Conservation (phyloP, 1,140 invertebrate genomes). For the Temnothorax longispinosus region DNA sequence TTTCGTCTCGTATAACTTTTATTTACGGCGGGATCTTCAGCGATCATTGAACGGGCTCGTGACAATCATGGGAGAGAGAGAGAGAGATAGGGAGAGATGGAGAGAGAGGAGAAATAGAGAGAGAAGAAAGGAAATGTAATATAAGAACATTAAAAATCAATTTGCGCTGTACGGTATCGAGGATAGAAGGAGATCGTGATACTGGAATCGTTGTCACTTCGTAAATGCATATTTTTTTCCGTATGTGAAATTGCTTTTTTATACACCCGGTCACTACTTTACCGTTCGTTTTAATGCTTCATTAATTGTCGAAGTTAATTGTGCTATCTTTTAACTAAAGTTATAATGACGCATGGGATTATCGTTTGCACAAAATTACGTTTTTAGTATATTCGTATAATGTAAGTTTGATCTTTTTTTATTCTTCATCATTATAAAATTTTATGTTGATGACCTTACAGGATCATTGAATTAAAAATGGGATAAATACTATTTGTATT, state of each 20-base stretch:
- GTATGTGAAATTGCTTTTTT: slow-evolving; percentile 24
- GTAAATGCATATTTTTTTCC: slow-evolving; percentile 26
- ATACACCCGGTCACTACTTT: neutral
- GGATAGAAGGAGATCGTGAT: neutral
- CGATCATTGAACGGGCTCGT: slow-evolving; percentile 62
- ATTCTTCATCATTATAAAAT: neutral
- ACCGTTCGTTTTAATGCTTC: slow-evolving; percentile 52
- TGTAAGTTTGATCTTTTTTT: neutral
- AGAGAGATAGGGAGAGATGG: neutral
- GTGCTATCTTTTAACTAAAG: slow-evolving; percentile 33
- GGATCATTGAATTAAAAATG: neutral
- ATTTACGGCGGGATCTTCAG: slow-evolving; percentile 54
- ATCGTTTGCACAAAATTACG: slow-evolving; percentile 4
- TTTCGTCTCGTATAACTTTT: slow-evolving; percentile 66
- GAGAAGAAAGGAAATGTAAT: neutral
- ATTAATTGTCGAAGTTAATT: slow-evolving; percentile 43
- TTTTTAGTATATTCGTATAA: too few species aligned
- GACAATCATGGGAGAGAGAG: slow-evolving; percentile 32
- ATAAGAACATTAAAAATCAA: slow-evolving; percentile 67
- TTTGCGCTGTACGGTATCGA: slow-evolving; percentile 57
- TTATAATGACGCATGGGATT: neutral
- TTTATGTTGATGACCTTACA: neutral
- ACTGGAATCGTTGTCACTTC: slow-evolving; percentile 46
- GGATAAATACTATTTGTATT: neutral
- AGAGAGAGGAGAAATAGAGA: neutral